Evolutionary conservation across 2,113 vertebrate genomes (phyloP), one percentile per base, ranked within the genome.

Genomic region (Percina caprodes): DNA sequence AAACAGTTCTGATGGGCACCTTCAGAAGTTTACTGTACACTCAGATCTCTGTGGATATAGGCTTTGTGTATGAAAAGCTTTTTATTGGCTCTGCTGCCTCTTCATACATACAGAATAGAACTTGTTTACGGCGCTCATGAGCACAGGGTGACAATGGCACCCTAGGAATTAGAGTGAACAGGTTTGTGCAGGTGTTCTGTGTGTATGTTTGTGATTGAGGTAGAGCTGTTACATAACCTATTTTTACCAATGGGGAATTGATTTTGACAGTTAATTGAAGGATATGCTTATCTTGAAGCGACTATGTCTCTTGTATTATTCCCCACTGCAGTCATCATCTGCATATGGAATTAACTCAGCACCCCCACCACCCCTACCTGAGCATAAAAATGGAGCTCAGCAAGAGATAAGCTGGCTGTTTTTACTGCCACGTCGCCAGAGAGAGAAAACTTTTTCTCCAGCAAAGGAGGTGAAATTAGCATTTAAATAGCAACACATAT

Each of bases 401-500:
- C 69, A 4, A 59, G 30, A 85, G 84, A 89, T 86, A 90, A 82
- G 73, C 58, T 58, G 69, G 19, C 66, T 71, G 66, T 62, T 90
- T 42, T 91, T 83, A 86, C 80, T 83, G 75, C 80, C 82, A 63
- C 49, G 60, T 70, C 61, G 60, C 73, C 69, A 63, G 61, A 82
- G 26, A 56, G 61, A 35, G 52, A 46, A 67, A 86, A 80, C 30
- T 87, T 88, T 42, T 84, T 72, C 54, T 66, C 68, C 72, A 55
- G 69, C 68, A 66, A 48, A 69, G 66, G 49, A 83, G 69, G 75
- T 52, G n/a, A 79, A 85, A 92, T 90, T 89, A 86, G 85, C 85
- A 92, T 93, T 92, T 92, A 92, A 93, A 93, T 92, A 87, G 79
- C 89, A 80, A 69, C 79, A 88, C 80, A 85, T 90, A 84, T 93